These are phyloP conservation scores for Drosophila gunungcola DNA, from an alignment of 1,140 invertebrate species.

Conservation along the genomic window DNA sequence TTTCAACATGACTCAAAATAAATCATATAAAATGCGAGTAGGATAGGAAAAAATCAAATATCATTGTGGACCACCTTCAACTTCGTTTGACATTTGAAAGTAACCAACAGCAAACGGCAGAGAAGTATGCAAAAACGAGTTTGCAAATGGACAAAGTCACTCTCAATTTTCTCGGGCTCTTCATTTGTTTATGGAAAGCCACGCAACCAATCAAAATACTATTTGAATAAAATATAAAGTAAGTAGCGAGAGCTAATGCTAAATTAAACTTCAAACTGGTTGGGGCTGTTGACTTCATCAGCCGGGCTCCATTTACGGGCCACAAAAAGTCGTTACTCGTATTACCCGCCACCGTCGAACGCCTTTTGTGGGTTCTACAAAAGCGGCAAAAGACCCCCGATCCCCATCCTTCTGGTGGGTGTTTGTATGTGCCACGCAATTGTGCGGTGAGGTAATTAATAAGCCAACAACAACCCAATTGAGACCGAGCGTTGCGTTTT, in stretches of 20 bases:
- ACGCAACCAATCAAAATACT: slow-evolving; percentile 26
- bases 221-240: slow-evolving; percentile 34
- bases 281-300: slow-evolving; percentile 67
- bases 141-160: slow-evolving; percentile 62
- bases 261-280: slow-evolving; percentile 43
- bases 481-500: slow-evolving; percentile 65
- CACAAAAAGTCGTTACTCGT: slow-evolving; percentile 50
- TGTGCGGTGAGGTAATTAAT: slow-evolving; percentile 81
- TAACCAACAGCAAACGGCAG: slow-evolving; percentile 52
- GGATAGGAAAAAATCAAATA: slow-evolving; percentile 50
- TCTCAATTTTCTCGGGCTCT: slow-evolving; percentile 68
- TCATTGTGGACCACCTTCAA: slow-evolving; percentile 78
- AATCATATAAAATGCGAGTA: slow-evolving; percentile 53
- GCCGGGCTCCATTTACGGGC: slow-evolving; percentile 70
- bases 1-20: slow-evolving; percentile 76
- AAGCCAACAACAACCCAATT: slow-evolving; percentile 66
- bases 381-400: slow-evolving; percentile 7
- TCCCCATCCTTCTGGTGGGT: slow-evolving; percentile 34
- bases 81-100: slow-evolving; percentile 81
- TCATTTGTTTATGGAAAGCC: slow-evolving; percentile 65
- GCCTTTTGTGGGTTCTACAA: slow-evolving; percentile 76
- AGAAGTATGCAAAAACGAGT: slow-evolving; percentile 77
- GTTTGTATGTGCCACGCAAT: slow-evolving; percentile 72
- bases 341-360: slow-evolving; percentile 67
- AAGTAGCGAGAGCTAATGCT: slow-evolving; percentile 31